These are phyloP conservation scores for Heliothis virescens DNA, from an alignment of 1,140 invertebrate genomes.

Conservation along the genomic window DNA sequence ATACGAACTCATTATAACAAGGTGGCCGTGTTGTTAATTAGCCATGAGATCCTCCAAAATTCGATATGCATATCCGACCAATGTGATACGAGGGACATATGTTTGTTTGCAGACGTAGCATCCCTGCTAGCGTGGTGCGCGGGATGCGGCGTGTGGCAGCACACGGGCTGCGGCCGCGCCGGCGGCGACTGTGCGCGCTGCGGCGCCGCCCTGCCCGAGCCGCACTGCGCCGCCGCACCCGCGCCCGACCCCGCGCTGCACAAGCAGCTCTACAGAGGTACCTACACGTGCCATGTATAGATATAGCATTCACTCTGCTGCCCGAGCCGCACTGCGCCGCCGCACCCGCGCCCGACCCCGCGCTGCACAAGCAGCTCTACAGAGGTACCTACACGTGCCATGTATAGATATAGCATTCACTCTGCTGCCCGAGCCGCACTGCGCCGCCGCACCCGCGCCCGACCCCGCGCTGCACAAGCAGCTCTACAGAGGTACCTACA, in stretches of 20 bases:
- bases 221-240: constrained; percentile 50
- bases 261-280: too few species aligned
- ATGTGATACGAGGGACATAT: not conserved
- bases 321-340: constrained; percentile 64
- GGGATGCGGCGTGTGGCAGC: constrained; percentile 74
- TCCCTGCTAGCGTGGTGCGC: constrained; percentile 78
- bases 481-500: too few species aligned
- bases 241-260: too few species aligned
- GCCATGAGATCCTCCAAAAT: too few species aligned
- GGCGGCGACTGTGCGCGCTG: constrained; percentile 64
- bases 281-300: too few species aligned
- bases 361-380: too few species aligned
- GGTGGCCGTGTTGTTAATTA: too few species aligned
- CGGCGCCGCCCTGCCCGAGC: constrained; percentile 67
- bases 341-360: constrained; percentile 44
- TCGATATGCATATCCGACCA: not conserved
- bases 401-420: too few species aligned
- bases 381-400: too few species aligned
- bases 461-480: too few species aligned
- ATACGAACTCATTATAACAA: too few species aligned
- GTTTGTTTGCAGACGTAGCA: constrained; percentile 68
- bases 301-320: too few species aligned
- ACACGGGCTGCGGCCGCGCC: constrained; percentile 78
- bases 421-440: constrained; percentile 71
- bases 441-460: constrained; percentile 41